A percentile compares a stretch with the other conserved stretches of the same genome.
Evolutionary conservation across 2,797 vertebrate species (phyloP).

Genomic region (Gobio occitaniae): DNA sequence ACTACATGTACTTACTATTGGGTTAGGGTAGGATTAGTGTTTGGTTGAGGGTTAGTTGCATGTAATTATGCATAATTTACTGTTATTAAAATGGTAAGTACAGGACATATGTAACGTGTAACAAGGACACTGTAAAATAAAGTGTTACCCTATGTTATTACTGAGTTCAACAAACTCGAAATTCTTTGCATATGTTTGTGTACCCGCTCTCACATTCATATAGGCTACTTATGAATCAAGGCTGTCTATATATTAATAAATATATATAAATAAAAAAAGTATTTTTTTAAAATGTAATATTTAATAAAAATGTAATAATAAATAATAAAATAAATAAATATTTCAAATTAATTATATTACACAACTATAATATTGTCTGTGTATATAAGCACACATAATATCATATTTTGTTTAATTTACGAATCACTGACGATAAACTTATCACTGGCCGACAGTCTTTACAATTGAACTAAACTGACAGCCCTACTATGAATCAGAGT

Average conservation of each 20-base stretch:
- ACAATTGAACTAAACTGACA: background rate
- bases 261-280: background rate
- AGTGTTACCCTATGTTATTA: too few species aligned
- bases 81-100: too few species aligned
- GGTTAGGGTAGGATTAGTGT: too few species aligned
- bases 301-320: background rate
- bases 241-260: background rate
- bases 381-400: background rate
- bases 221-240: background rate
- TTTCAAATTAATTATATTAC: background rate
- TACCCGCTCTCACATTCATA: background rate
- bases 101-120: too few species aligned
- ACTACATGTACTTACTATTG: too few species aligned
- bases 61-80: too few species aligned
- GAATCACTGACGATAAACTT: background rate
- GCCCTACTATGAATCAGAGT: background rate
- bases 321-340: background rate
- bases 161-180: background rate
- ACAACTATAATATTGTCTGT: too few species aligned
- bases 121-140: too few species aligned
- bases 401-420: background rate
- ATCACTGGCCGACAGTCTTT: background rate
- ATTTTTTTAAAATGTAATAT: background rate
- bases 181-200: background rate
- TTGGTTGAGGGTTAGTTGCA: too few species aligned